A percentile compares a stretch with the other conserved stretches of the same genome.
Evolutionary conservation across 2,888 invertebrate species (phyloP).

Genomic region (Malthinus flaveolus): DNA sequence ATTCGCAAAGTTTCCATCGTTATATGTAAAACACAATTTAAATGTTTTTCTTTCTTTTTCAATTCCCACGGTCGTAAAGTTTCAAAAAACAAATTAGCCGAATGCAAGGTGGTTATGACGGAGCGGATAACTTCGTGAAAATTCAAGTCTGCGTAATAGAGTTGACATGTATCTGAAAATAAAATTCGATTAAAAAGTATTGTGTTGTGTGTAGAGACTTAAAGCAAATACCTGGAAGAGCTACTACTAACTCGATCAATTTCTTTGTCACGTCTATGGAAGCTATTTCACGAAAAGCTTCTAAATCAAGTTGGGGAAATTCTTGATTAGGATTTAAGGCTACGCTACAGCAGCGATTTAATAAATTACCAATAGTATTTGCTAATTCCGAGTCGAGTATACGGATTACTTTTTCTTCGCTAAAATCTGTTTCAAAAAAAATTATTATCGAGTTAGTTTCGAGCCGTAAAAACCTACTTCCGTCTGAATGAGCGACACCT

Average conservation of each 20-base stretch:
- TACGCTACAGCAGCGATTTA: slow-evolving; percentile 76
- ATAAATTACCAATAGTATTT: slow-evolving; percentile 89
- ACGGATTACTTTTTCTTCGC: slow-evolving; percentile 71
- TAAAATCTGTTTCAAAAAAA: slow-evolving; percentile 70
- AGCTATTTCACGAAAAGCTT: slow-evolving; percentile 55
- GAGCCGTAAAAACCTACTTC: slow-evolving; percentile 68
- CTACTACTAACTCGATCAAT: slow-evolving; percentile 60
- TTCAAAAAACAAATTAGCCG: slow-evolving; percentile 87
- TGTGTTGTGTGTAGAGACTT: background rate
- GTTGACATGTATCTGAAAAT: slow-evolving; percentile 62
- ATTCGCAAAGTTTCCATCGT: slow-evolving; percentile 85
- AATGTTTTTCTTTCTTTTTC: slow-evolving; percentile 58
- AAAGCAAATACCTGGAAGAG: slow-evolving; percentile 59
- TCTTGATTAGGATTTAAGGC: slow-evolving; percentile 78
- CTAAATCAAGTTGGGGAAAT: slow-evolving; percentile 64
- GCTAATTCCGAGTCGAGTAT: slow-evolving; percentile 88
- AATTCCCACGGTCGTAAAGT: slow-evolving; percentile 87
- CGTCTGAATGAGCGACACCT: slow-evolving; percentile 87
- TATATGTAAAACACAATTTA: slow-evolving; percentile 75
- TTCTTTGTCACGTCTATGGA: slow-evolving; percentile 57
- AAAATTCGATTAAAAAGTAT: background rate
- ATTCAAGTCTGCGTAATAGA: slow-evolving; percentile 73
- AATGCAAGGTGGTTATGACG: slow-evolving; percentile 72
- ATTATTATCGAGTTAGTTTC: background rate
- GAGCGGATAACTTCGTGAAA: slow-evolving; percentile 83